Conservation (phyloP, 2,113 vertebrate species). For the Ptychochromis oligacanthus region DNA sequence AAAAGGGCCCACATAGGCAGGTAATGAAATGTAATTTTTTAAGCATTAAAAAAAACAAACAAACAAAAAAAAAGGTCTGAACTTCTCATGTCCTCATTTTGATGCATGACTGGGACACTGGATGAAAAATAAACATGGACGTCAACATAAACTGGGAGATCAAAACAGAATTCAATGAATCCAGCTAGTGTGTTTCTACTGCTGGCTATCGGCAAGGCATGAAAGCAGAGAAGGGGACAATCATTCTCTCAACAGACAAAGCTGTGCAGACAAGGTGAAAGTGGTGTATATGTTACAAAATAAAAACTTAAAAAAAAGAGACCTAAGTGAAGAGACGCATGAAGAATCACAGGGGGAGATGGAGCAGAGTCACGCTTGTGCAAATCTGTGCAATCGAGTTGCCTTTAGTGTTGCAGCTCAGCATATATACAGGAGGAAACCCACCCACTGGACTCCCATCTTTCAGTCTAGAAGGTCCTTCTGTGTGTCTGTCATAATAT, state of each 20-base stretch:
- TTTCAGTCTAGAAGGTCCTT: constrained; percentile 13
- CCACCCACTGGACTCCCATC: not conserved
- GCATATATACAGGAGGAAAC: not conserved
- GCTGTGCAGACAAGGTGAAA: not conserved
- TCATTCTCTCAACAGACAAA: not conserved
- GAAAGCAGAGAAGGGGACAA: constrained; percentile 10
- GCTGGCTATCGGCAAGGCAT: constrained; percentile 1
- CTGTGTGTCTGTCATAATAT: constrained; percentile 36
- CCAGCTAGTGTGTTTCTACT: constrained; percentile 39
- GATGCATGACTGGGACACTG: no score
- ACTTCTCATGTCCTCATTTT: no score
- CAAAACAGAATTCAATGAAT: constrained; percentile 41
- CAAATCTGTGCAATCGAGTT: not conserved
- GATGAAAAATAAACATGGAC: no score
- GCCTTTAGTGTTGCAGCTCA: not conserved
- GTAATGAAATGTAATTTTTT: no score
- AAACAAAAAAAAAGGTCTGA: no score
- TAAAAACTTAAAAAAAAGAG: not conserved
- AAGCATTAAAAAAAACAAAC: no score
- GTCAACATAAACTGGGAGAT: no score
- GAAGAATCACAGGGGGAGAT: not conserved
- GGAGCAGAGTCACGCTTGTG: not conserved
- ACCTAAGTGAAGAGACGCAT: not conserved
- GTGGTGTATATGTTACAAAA: not conserved
- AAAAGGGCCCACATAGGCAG: constrained; percentile 14